Percentiles rank a stretch among this genome's conserved stretches.
Conservation (phyloP, 2,797 vertebrate species). For the Peromyscus eremicus region DNA sequence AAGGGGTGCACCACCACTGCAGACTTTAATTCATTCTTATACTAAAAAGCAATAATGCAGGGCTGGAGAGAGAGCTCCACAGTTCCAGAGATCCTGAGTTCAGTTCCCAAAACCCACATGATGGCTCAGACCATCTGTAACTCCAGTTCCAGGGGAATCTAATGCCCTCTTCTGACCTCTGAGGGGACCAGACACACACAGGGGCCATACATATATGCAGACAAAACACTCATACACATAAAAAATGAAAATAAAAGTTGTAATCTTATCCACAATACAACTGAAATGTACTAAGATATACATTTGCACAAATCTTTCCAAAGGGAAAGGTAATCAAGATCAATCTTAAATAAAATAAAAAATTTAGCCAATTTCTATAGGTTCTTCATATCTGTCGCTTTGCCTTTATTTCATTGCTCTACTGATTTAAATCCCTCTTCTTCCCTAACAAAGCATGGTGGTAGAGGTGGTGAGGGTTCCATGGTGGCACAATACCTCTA, state of each 20-base stretch:
- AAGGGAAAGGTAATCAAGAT: background rate
- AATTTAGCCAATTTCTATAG: slow-evolving; percentile 18
- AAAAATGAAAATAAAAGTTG: background rate
- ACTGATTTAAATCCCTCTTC: slow-evolving; percentile 45
- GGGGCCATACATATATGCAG: background rate
- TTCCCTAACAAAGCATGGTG: background rate
- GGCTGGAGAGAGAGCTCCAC: background rate
- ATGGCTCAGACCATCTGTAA: background rate
- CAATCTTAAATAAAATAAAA: slow-evolving; percentile 45
- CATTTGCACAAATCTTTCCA: slow-evolving; percentile 19
- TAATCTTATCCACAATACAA: slow-evolving; percentile 23
- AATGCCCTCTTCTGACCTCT: background rate
- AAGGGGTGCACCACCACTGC: background rate
- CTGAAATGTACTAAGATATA: background rate
- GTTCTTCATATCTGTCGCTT: background rate
- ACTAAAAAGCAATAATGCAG: background rate
- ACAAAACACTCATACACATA: background rate
- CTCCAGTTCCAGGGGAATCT: background rate
- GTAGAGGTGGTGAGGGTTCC: background rate
- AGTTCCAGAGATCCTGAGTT: background rate
- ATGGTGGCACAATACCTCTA: background rate
- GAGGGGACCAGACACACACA: background rate
- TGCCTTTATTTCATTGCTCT: slow-evolving; percentile 49
- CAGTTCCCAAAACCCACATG: background rate
- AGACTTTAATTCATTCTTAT: background rate